phyloP scores from a whole-genome alignment of 2,113 vertebrate genomes.

The Ciconia stormi region DNA sequence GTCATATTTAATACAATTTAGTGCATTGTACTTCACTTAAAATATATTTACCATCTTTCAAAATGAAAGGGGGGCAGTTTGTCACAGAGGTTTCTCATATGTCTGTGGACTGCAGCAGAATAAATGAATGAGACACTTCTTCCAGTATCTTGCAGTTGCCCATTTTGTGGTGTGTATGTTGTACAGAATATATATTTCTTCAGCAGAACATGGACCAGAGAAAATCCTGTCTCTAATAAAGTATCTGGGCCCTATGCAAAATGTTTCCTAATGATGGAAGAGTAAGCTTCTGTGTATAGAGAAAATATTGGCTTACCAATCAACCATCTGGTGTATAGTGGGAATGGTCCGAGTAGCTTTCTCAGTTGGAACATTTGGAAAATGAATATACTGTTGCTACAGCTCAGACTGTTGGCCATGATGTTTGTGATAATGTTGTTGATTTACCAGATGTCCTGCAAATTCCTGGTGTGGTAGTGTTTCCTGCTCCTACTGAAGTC shows the following conservation, averaged over 20 bases:
- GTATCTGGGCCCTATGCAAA: constrained; percentile 59
- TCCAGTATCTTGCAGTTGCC: neutral
- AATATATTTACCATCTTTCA: neutral
- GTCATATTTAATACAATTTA: neutral
- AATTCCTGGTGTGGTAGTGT: constrained; percentile 73
- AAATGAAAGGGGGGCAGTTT: neutral
- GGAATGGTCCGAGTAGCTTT: constrained; percentile 71
- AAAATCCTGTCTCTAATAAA: constrained; percentile 32
- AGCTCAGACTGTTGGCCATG: constrained; percentile 73
- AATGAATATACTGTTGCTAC: constrained; percentile 78
- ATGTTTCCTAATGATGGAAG: constrained; percentile 59
- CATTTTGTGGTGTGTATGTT: neutral
- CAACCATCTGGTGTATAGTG: constrained; percentile 77
- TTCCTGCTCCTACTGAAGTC: constrained; percentile 57
- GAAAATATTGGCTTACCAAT: constrained; percentile 77
- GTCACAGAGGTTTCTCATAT: neutral
- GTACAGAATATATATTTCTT: neutral
- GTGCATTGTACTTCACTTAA: neutral
- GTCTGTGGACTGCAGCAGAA: neutral
- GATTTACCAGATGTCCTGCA: constrained; percentile 81
- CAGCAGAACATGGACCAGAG: neutral
- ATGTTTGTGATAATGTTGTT: constrained; percentile 74
- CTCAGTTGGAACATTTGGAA: constrained; percentile 82
- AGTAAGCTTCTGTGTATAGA: constrained; percentile 67
- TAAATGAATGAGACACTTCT: neutral